Percentiles rank a stretch among this genome's conserved stretches.
Evolutionary conservation across 1,140 invertebrate genomes (phyloP).

Genomic region (Octopus sinensis): DNA sequence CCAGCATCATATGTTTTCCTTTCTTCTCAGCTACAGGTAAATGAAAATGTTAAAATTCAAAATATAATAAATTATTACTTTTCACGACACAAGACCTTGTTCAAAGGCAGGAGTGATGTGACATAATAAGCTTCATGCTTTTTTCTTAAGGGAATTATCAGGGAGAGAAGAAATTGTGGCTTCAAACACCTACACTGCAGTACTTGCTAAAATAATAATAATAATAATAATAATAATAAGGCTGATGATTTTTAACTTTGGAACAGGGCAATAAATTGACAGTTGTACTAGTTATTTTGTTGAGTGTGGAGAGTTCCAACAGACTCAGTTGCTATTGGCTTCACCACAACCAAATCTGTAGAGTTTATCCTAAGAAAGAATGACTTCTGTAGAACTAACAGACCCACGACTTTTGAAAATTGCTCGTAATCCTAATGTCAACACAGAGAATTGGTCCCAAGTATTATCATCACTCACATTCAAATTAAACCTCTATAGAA

Average conservation of each 20-base stretch:
- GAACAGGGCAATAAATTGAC: not conserved
- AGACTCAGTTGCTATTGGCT: too few relatives aligned
- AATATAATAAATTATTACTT: not conserved
- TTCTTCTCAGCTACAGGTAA: slow-evolving; percentile 42
- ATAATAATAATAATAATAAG: not conserved
- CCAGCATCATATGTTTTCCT: slow-evolving; percentile 43
- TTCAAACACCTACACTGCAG: too few relatives aligned
- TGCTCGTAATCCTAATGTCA: too few relatives aligned
- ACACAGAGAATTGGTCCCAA: too few relatives aligned
- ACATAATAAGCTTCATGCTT: not conserved
- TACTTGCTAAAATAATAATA: not conserved
- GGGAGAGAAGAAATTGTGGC: not conserved
- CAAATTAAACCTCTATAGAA: too few relatives aligned
- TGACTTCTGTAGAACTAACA: too few relatives aligned
- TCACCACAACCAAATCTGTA: too few relatives aligned
- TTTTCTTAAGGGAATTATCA: slow-evolving; percentile 5
- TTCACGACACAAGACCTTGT: not conserved
- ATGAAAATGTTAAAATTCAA: slow-evolving; percentile 1
- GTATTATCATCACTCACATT: too few relatives aligned
- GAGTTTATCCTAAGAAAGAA: too few relatives aligned
- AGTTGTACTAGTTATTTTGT: not conserved
- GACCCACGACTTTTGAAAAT: too few relatives aligned
- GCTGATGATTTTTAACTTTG: not conserved
- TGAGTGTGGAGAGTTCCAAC: too few relatives aligned
- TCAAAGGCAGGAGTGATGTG: not conserved